Conservation (phyloP, 35 echinoderm and acorn worm genomes). For the Strongylocentrotus purpuratus region DNA sequence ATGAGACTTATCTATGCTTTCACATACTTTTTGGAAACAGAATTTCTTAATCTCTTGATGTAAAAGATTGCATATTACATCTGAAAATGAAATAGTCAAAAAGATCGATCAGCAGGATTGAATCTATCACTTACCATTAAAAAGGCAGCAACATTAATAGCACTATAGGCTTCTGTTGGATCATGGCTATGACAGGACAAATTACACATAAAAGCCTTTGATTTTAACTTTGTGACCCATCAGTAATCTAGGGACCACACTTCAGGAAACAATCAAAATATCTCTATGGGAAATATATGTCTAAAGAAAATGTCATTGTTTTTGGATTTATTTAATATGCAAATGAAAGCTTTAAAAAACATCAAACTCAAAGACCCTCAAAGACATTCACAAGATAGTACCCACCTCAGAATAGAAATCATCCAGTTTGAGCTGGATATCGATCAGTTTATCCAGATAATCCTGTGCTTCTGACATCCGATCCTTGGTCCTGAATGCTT, state of each 20-base stretch:
- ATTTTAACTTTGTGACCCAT: not conserved
- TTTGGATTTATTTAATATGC: not conserved
- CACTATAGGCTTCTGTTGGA: too few relatives aligned
- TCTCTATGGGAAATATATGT: not conserved
- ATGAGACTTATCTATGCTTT: too few relatives aligned
- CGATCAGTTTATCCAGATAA: slow-evolving; percentile 63
- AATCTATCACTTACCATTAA: too few relatives aligned
- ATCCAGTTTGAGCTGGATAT: slow-evolving; percentile 79
- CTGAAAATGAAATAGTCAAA: too few relatives aligned
- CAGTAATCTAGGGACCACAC: not conserved
- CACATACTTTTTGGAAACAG: too few relatives aligned
- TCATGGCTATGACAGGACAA: too few relatives aligned
- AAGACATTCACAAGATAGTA: not conserved
- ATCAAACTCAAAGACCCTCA: not conserved
- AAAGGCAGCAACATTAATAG: too few relatives aligned
- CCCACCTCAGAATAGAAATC: slow-evolving; percentile 85
- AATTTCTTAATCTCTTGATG: too few relatives aligned
- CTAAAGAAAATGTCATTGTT: not conserved
- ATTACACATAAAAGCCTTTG: too few relatives aligned
- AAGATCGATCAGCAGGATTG: too few relatives aligned
- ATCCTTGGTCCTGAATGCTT: slow-evolving; percentile 84
- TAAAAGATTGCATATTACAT: too few relatives aligned
- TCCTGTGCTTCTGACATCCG: slow-evolving; percentile 92
- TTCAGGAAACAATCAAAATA: too few relatives aligned
- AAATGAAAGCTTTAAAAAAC: not conserved